phyloP scores from a whole-genome alignment of 2,888 invertebrate genomes.

The Rotaria socialis region DNA sequence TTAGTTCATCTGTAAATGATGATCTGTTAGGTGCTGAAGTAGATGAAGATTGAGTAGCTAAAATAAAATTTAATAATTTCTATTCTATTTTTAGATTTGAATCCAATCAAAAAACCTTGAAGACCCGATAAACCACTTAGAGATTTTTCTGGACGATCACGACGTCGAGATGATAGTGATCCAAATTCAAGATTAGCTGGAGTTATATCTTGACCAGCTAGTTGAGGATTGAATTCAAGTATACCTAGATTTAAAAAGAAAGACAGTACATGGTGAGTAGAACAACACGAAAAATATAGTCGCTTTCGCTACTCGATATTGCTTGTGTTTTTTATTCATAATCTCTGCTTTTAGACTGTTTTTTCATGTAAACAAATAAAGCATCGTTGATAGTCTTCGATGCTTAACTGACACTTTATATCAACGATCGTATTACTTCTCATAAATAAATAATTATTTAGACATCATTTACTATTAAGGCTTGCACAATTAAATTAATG shows the following conservation, averaged over 20 bases:
- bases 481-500: neutral
- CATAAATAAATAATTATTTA: neutral
- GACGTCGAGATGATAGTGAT: neutral
- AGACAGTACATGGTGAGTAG: no score
- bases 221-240: constrained; percentile 77
- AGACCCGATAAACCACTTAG: neutral
- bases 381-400: neutral
- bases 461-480: neutral
- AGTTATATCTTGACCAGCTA: constrained; percentile 80
- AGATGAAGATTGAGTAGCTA: neutral
- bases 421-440: neutral
- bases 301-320: no score
- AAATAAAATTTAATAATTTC: neutral
- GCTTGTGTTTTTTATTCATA: neutral
- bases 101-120: neutral
- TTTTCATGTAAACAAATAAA: neutral
- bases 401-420: neutral
- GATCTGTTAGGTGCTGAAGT: neutral
- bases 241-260: constrained; percentile 51
- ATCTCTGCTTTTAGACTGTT: neutral
- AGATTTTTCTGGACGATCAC: neutral
- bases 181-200: constrained; percentile 74
- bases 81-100: no score
- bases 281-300: no score
- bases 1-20: neutral